A percentile compares a stretch with the other conserved stretches of the same genome.
Conservation (phyloP, 2,797 vertebrate species). For the Anguilla anguilla region DNA sequence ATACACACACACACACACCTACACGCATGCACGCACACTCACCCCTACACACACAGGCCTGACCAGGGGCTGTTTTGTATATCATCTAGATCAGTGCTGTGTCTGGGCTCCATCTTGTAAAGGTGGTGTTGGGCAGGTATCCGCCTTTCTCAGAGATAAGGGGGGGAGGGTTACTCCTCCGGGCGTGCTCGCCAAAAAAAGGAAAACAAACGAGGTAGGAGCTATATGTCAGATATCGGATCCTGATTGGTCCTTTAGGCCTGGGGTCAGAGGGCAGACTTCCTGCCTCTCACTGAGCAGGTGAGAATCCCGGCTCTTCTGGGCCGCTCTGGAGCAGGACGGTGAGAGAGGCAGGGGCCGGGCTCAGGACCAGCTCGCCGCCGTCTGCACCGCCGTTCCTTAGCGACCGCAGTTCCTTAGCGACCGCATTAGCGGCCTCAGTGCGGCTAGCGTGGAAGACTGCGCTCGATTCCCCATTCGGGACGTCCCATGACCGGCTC, state of each 20-base stretch:
- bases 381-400: too few relatives aligned
- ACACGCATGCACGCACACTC: conserved; percentile 37
- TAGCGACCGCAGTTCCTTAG: conserved; percentile 77
- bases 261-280: conserved; percentile 36
- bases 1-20: too few relatives aligned
- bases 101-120: conserved; percentile 50
- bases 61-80: conserved; percentile 33
- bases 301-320: conserved; percentile 59
- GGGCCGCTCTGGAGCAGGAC: conserved; percentile 60
- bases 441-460: conserved; percentile 67
- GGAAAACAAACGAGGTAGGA: neutral
- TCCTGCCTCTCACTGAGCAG: conserved; percentile 48
- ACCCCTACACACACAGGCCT: neutral
- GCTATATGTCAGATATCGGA: conserved; percentile 21
- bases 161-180: conserved; percentile 35
- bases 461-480: conserved; percentile 48
- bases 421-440: conserved; percentile 74
- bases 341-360: conserved; percentile 63
- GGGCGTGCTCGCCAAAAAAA: conserved; percentile 39
- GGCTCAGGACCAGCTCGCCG: conserved; percentile 61
- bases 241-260: too few relatives aligned
- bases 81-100: conserved; percentile 51
- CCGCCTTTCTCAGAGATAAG: conserved; percentile 27
- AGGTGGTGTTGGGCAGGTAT: conserved; percentile 53
- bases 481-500: conserved; percentile 48